phyloP scores from a whole-genome alignment of 2,888 invertebrate genomes.

The Steromphala cineraria region DNA sequence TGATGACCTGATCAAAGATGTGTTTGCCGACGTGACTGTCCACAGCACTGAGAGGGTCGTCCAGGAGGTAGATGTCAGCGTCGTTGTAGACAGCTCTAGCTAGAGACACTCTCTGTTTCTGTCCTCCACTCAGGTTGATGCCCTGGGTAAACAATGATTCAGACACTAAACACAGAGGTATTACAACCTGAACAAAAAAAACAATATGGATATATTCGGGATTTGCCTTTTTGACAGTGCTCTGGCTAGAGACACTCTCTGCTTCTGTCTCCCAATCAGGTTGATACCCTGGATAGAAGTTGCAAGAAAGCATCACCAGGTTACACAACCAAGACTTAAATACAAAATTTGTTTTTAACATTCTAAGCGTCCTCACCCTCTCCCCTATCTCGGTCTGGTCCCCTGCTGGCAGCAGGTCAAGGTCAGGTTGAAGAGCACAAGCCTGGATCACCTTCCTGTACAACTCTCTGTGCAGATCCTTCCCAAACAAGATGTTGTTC shows the following conservation, averaged over 20 bases:
- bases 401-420: constrained; percentile 90
- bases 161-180: too few species aligned
- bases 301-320: not conserved
- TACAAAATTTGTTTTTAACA: not conserved
- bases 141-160: constrained; percentile 61
- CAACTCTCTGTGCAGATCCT: constrained; percentile 81
- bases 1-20: constrained; percentile 69
- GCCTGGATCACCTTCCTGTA: constrained; percentile 89
- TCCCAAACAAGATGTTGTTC: constrained; percentile 95
- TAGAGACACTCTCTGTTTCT: constrained; percentile 72
- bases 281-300: too few species aligned
- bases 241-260: too few species aligned
- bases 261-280: too few species aligned
- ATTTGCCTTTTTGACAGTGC: too few species aligned
- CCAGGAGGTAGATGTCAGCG: constrained; percentile 72
- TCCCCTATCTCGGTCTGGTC: constrained; percentile 98
- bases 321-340: not conserved
- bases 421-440: constrained; percentile 91
- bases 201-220: too few species aligned
- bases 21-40: constrained; percentile 72
- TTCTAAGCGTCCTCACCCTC: constrained; percentile 35
- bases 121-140: constrained; percentile 73
- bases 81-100: constrained; percentile 73
- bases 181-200: too few species aligned
- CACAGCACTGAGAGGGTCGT: constrained; percentile 74